Conservation (phyloP, 2,113 vertebrate genomes). For the Protobothrops mucrosquamatus region DNA sequence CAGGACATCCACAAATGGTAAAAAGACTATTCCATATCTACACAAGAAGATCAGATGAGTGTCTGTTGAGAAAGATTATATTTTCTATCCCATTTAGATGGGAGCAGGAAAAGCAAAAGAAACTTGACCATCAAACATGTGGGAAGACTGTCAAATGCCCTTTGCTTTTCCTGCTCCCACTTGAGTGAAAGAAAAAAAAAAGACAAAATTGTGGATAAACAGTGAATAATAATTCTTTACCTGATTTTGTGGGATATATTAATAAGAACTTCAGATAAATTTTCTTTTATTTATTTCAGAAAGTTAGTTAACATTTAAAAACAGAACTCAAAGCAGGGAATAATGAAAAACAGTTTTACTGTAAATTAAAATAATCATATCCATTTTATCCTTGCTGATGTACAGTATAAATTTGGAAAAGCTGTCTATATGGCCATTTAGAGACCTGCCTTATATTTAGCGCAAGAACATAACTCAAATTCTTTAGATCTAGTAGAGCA, state of each 20-base stretch:
- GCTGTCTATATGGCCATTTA: neutral
- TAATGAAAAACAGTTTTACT: neutral
- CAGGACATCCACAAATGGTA: slow-evolving; percentile 26
- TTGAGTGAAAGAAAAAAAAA: neutral
- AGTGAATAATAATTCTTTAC: neutral
- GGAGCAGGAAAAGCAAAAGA: neutral
- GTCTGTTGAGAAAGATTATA: slow-evolving; percentile 35
- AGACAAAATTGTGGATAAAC: neutral
- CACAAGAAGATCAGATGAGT: slow-evolving; percentile 9
- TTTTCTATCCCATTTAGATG: slow-evolving; percentile 16
- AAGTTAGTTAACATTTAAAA: neutral
- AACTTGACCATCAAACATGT: too few species aligned
- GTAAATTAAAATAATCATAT: neutral
- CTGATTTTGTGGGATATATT: neutral
- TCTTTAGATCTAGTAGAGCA: neutral
- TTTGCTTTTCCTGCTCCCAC: neutral
- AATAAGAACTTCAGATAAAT: neutral
- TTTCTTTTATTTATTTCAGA: neutral
- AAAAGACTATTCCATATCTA: slow-evolving; percentile 44
- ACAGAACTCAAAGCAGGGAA: neutral
- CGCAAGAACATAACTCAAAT: neutral
- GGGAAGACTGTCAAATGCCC: neutral
- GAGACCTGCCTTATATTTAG: neutral
- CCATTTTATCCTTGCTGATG: neutral
- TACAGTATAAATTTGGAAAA: neutral